Conservation (phyloP, 2,113 vertebrate species). For the Grammomys surdaster region DNA sequence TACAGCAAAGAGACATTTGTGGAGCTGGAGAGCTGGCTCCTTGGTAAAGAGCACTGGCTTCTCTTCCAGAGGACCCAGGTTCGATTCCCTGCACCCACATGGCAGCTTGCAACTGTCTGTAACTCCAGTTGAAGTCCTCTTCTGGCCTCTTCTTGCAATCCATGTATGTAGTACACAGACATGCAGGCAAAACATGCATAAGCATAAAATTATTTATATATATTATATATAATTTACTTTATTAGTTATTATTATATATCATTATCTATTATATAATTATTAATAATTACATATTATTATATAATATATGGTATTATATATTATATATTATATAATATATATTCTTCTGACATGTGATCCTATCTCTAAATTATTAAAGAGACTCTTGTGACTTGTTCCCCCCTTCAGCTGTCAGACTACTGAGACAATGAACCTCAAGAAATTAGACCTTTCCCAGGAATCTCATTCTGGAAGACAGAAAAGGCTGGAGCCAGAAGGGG, state of each 20-base stretch:
- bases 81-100: neutral
- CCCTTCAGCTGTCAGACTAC: neutral
- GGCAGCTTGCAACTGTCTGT: too few relatives aligned
- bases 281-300: too few relatives aligned
- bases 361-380: neutral
- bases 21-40: neutral
- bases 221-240: too few relatives aligned
- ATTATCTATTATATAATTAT: too few relatives aligned
- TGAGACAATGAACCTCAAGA: neutral
- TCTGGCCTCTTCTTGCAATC: neutral
- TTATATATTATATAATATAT: neutral
- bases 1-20: neutral
- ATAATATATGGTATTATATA: too few relatives aligned
- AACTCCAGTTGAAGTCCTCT: neutral
- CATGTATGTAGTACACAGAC: neutral
- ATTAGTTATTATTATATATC: too few relatives aligned
- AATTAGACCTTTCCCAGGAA: neutral
- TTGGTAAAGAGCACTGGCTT: neutral
- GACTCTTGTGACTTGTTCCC: too few relatives aligned
- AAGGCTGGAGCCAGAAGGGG: too few relatives aligned
- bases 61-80: neutral
- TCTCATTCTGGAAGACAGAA: neutral
- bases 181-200: neutral
- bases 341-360: neutral
- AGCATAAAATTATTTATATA: neutral